Evolutionary conservation across 1,140 invertebrate genomes (phyloP).

Genomic region (Bombus affinis): DNA sequence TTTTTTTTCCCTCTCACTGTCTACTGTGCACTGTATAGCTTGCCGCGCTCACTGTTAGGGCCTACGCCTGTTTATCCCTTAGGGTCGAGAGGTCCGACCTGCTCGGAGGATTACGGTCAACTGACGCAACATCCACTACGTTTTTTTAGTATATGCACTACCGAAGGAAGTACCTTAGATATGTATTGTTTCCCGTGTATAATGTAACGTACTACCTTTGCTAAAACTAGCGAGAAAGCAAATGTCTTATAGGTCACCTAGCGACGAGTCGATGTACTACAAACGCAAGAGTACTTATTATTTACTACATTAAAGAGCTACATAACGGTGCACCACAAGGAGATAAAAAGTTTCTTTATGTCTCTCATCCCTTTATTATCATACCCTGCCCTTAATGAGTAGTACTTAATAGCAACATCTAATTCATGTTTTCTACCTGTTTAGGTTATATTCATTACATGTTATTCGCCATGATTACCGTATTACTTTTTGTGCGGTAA

Average conservation of each 20-base stretch:
- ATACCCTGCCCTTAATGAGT: neutral
- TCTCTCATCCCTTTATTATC: neutral
- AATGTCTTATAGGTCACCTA: neutral
- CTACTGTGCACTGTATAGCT: too few species aligned
- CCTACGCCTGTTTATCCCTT: too few species aligned
- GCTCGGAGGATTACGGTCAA: too few species aligned
- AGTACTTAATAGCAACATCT: neutral
- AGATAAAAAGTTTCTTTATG: neutral
- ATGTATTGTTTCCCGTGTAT: neutral
- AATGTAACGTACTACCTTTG: neutral
- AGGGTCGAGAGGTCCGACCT: too few species aligned
- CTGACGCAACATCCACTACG: too few species aligned
- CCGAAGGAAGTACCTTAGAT: neutral
- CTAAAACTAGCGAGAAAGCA: neutral
- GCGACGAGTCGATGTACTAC: neutral
- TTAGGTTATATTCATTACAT: neutral
- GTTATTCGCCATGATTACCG: neutral
- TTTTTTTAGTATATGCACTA: slow-evolving; percentile 1
- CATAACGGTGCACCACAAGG: neutral
- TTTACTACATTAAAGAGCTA: neutral
- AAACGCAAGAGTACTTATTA: neutral
- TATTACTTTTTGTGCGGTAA: too few species aligned
- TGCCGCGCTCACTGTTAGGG: too few species aligned
- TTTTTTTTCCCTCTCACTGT: too few species aligned
- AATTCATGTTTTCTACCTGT: neutral